Evolutionary conservation across 1,140 invertebrate genomes (phyloP), one percentile per base, ranked within the genome.

Genomic region (Plodia interpunctella): DNA sequence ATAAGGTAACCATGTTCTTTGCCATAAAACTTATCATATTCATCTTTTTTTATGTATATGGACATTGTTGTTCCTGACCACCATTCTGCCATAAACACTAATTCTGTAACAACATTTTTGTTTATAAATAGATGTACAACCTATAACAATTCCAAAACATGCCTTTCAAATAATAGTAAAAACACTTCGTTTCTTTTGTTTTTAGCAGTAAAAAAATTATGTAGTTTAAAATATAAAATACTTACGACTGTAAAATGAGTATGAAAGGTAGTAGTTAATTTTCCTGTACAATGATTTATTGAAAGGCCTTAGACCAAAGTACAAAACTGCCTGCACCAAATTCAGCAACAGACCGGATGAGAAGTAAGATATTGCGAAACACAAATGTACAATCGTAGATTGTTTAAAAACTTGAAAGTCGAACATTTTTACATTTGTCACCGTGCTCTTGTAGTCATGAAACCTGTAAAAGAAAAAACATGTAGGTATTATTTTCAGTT

Each of bases 31-130:
- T 95, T 94, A 3, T 95, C 91, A 77, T 94, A 94, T 67, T 97
- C 94, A 59, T 95, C 91, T 72, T 94, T 94, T 72, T 97, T 94
- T 70, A 94, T 92, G 74, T 97, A 97, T 15, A 97, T 76, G 51
- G 92, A 86, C 67, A 96, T 78, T 66, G 94, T 93, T 38, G 94
- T 93, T 38, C 92, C 93, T 58, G 96, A 94, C 97, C 97, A 98
- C 97, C 97, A 99, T 91, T 98, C 96, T 59, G 94, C 94, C 75
- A 98, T 90, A 89, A 97, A 98, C 50, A 98, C 95, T 76, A 98
- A 90, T 91, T 98, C 97, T 98, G 84, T 72, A 90, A 81, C 63
- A 55, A 62, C 32, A 62, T 44, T 21, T 19, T 58, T 35, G 30
- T 5, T 2, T 15, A 17, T 49, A 49, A 49, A 18, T 5, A 49